Base-by-base conservation (phyloP, 2,888 invertebrate species). In the Fragum whitleyi region DNA sequence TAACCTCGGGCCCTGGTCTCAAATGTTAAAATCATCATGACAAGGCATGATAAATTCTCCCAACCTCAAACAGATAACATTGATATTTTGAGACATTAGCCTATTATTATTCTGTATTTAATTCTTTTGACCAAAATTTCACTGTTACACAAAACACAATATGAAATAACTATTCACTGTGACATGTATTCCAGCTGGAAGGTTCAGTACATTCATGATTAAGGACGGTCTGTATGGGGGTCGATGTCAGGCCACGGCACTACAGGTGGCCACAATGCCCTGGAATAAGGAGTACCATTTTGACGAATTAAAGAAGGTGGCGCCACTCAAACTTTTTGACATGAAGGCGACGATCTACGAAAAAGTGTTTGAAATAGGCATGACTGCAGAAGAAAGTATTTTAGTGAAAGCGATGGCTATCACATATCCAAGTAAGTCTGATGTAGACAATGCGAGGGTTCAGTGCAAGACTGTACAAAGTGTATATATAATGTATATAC, bases 201-300 rank as follows among this genome's bases (percentile, higher is more conserved):
- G 81, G n/a, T 82, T 82, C 61, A 81, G 92, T 65, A 87, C 53
- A 7, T 88, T 90, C 23, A 87, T 87, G 68, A 88, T 88, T 73
- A 86, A 87, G 29, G 88, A 32, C 86, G 70, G 72, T 59, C 0
- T 87, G 89, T n/a, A 78, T 87, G 29, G 82, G 75, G 21, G 65
- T 23, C 65, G n/a, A 28, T 70, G 55, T 36, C 32, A 57, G 36
- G 57, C 55, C 11, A 57, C 70, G 2, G 57, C 57, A 0, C 28
- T 16, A 28, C 57, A 55, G 29, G 77, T 75, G 5, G 68, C 81
- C 26, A 78, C 75, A 11, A 47, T 71, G 14, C 81, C 81, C 0
- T 78, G 81, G 78, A 72, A 82, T 55, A 78, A 82, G 42, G 75
- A 75, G 5, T 82, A 82, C 55, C 81, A 82, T 53, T 36, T 82